phyloP scores from a whole-genome alignment of 2,888 invertebrate genomes.

The Congeria kusceri region DNA sequence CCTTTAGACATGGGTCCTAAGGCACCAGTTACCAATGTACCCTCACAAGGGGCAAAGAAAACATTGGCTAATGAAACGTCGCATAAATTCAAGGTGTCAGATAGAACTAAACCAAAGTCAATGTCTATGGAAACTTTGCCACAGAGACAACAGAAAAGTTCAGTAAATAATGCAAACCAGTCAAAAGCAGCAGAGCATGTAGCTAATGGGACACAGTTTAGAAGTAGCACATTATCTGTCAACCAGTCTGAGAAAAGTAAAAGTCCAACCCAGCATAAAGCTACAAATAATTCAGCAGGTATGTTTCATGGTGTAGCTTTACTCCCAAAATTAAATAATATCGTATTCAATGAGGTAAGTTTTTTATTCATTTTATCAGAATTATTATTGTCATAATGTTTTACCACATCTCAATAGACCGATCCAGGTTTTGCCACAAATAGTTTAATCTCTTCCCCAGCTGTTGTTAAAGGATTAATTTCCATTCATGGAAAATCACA shows the following conservation, averaged over 20 bases:
- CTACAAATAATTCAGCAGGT: not conserved
- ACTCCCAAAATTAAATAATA: too few relatives aligned
- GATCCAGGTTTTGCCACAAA: too few relatives aligned
- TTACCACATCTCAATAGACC: too few relatives aligned
- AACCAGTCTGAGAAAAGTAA: conserved; percentile 2
- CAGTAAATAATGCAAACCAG: not conserved
- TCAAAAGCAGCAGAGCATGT: not conserved
- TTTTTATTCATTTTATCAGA: too few relatives aligned
- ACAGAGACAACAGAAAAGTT: not conserved
- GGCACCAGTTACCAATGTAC: conserved; percentile 6
- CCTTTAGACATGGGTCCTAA: conserved; percentile 40
- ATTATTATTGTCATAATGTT: too few relatives aligned
- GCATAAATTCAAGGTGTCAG: conserved; percentile 36
- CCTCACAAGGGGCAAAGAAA: conserved; percentile 20
- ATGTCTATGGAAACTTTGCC: conserved; percentile 41
- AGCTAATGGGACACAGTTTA: too few relatives aligned
- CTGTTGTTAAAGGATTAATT: too few relatives aligned
- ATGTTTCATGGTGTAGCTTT: not conserved
- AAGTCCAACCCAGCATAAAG: conserved; percentile 12
- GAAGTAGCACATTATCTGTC: conserved; percentile 6
- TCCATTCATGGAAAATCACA: too few relatives aligned
- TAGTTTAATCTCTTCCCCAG: too few relatives aligned
- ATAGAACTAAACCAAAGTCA: conserved; percentile 46
- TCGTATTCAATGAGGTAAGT: too few relatives aligned
- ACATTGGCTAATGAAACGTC: conserved; percentile 27